Percentiles rank a stretch among this genome's conserved stretches.
Conservation (phyloP, 2,888 invertebrate genomes). For the Brachyopa scutellaris region DNA sequence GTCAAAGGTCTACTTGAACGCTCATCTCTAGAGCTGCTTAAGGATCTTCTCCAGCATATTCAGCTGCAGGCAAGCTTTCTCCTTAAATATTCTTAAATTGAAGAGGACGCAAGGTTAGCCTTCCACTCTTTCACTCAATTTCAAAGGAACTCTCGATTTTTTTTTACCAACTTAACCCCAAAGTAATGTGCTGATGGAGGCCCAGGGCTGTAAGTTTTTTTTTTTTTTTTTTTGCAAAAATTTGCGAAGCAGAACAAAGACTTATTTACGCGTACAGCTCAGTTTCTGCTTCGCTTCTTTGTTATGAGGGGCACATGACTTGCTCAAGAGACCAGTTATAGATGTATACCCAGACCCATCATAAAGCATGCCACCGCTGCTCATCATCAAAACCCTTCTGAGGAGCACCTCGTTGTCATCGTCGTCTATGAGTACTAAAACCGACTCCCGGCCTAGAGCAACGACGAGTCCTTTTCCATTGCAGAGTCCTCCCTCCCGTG, state of each 20-base stretch:
- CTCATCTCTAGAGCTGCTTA: too few relatives aligned
- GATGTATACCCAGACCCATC: conserved; percentile 36
- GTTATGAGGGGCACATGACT: conserved; percentile 56
- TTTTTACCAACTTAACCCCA: too few relatives aligned
- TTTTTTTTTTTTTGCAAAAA: conserved; percentile 10
- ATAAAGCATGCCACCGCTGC: conserved; percentile 38
- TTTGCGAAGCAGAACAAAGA: conserved; percentile 47
- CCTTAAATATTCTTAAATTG: too few relatives aligned
- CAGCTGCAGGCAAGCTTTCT: too few relatives aligned
- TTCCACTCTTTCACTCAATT: too few relatives aligned
- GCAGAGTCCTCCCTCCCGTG: neutral
- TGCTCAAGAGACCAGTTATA: conserved; percentile 46
- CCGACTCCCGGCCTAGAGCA: conserved; percentile 33
- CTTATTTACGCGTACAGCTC: conserved; percentile 31
- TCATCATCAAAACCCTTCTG: conserved; percentile 21
- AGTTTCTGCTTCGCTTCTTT: conserved; percentile 33
- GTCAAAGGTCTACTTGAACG: too few relatives aligned
- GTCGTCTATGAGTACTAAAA: conserved; percentile 18
- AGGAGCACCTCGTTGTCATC: conserved; percentile 1
- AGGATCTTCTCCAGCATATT: too few relatives aligned
- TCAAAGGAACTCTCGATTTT: too few relatives aligned
- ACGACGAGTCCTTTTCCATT: conserved; percentile 1
- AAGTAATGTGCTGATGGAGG: too few relatives aligned
- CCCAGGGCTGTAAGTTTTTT: too few relatives aligned
- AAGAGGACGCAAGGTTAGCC: too few relatives aligned